Conservation (phyloP, 2,888 invertebrate genomes). For the Cerceris rybyensis region DNA sequence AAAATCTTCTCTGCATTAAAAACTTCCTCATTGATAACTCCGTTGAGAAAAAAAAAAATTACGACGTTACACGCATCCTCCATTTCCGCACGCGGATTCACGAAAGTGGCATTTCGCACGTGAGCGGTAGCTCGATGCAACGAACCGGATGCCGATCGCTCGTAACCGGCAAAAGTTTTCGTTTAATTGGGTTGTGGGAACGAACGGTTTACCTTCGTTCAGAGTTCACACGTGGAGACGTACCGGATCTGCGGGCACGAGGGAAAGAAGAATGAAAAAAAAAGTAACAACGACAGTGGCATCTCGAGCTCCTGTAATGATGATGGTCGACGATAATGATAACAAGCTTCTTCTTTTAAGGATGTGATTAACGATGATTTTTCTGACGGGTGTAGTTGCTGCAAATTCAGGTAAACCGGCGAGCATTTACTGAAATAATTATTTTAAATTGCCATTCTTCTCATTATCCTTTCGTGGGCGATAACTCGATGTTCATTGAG, state of each 20-base stretch:
- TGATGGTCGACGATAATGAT: constrained; percentile 40
- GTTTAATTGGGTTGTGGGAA: constrained; percentile 34
- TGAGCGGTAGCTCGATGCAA: constrained; percentile 7
- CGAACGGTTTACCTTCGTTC: constrained; percentile 18
- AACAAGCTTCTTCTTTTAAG: constrained; percentile 26
- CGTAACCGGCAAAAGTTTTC: constrained; percentile 27
- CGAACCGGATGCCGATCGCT: constrained; percentile 32
- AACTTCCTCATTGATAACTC: too few species aligned
- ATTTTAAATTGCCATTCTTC: constrained; percentile 32
- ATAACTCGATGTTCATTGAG: constrained; percentile 6
- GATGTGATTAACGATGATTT: constrained; percentile 35
- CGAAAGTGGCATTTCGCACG: not conserved
- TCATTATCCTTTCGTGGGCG: constrained; percentile 1
- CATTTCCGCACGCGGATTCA: constrained; percentile 4
- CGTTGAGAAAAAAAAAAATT: not conserved
- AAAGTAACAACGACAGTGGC: not conserved
- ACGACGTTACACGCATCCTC: not conserved
- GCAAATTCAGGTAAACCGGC: constrained; percentile 18
- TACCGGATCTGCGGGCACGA: constrained; percentile 1
- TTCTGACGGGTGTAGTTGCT: constrained; percentile 10
- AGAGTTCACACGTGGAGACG: constrained; percentile 23
- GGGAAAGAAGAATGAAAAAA: constrained; percentile 8
- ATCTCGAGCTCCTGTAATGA: constrained; percentile 26
- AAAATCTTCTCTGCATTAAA: too few species aligned
- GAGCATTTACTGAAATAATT: constrained; percentile 10